These are phyloP conservation scores for Spermophilus dauricus DNA, from an alignment of 2,113 vertebrate species.

Conservation along the genomic window DNA sequence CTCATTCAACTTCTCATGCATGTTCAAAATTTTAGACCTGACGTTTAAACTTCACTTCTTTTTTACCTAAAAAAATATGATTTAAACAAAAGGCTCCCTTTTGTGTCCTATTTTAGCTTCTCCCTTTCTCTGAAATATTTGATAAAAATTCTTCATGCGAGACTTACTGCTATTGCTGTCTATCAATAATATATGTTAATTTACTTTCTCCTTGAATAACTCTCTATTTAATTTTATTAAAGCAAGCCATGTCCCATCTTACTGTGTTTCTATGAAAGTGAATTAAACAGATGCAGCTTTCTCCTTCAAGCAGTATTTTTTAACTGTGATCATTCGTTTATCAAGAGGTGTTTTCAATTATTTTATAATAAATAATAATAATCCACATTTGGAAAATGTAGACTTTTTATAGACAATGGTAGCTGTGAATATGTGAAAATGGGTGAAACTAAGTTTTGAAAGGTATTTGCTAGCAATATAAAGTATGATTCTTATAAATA, in stretches of 20 bases:
- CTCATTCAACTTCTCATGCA: neutral
- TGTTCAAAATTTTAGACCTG: slow-evolving; percentile 4
- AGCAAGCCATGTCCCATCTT: neutral
- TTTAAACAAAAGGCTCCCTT: slow-evolving; percentile 32
- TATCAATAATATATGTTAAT: neutral
- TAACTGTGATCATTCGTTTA: slow-evolving; percentile 30
- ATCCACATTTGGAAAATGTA: slow-evolving; percentile 33
- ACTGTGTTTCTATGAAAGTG: neutral
- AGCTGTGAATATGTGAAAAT: neutral
- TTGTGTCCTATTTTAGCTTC: neutral
- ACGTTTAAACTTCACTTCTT: slow-evolving; percentile 11
- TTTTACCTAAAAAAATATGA: neutral
- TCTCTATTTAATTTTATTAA: slow-evolving; percentile 1
- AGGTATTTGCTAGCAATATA: neutral
- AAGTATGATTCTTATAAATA: slow-evolving; percentile 27
- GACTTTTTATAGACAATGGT: slow-evolving; percentile 3
- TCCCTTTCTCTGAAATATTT: neutral
- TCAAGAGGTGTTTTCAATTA: slow-evolving; percentile 47
- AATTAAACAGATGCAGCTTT: neutral
- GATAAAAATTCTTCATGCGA: neutral
- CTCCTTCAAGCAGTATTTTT: neutral
- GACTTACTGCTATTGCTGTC: neutral
- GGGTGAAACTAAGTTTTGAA: neutral
- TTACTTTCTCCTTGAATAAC: neutral
- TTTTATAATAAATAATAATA: neutral